Conservation (phyloP, 2,888 invertebrate genomes). For the Entomobrya multifasciata region DNA sequence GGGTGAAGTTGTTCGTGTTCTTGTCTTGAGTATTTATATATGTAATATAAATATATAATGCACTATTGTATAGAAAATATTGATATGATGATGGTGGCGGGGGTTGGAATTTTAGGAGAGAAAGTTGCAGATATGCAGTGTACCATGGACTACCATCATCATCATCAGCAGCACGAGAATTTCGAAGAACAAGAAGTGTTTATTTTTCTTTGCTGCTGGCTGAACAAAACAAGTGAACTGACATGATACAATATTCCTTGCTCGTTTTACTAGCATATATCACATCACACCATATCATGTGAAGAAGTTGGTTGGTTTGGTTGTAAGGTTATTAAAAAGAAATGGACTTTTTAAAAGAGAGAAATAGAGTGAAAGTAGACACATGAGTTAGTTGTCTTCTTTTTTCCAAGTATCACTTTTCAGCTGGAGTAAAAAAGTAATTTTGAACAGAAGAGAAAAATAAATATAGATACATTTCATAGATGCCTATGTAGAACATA, state of each 20-base stretch:
- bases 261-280: neutral
- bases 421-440: neutral
- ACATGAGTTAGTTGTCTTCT: neutral
- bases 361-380: neutral
- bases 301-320: too few relatives aligned
- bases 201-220: neutral
- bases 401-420: neutral
- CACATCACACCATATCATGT: too few relatives aligned
- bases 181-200: neutral
- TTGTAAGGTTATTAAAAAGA: neutral
- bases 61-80: neutral
- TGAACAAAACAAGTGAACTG: neutral
- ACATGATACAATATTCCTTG: neutral
- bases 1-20: neutral
- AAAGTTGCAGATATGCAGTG: conserved; percentile 9
- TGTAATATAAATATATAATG: neutral
- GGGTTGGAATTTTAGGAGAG: too few relatives aligned
- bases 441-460: neutral
- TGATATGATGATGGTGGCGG: conserved; percentile 25
- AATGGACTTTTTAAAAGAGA: neutral
- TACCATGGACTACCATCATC: neutral
- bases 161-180: neutral
- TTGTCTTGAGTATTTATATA: neutral
- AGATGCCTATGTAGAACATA: neutral
- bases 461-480: neutral